A percentile compares a stretch with the other conserved stretches of the same genome.
phyloP scores from a whole-genome alignment of 1,140 invertebrate genomes.

The Melipona quadrifasciata region DNA sequence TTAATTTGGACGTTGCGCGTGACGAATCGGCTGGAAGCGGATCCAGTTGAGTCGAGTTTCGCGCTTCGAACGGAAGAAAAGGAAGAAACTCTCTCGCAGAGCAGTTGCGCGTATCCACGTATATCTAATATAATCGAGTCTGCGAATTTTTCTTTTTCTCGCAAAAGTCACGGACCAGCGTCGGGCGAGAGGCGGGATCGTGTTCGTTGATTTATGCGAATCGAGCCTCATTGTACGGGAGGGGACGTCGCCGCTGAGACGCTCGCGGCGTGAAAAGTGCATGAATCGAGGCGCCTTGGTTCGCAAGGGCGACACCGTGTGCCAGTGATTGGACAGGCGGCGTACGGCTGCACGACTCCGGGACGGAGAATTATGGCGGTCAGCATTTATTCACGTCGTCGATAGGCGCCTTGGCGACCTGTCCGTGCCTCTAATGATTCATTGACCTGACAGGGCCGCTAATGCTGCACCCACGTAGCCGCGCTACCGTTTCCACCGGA shows the following conservation, averaged over 20 bases:
- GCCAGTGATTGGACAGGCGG: slow-evolving; percentile 45
- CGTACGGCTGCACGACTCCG: slow-evolving; percentile 33
- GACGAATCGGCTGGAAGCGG: slow-evolving; percentile 20
- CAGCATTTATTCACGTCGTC: slow-evolving; percentile 68
- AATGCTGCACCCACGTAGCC: slow-evolving; percentile 67
- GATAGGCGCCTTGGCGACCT: slow-evolving; percentile 67
- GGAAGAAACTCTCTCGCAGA: no score
- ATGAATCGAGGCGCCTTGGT: slow-evolving; percentile 54
- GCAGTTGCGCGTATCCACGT: background rate
- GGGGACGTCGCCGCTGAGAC: slow-evolving; percentile 30
- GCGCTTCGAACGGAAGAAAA: background rate
- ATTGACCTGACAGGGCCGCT: slow-evolving; percentile 66
- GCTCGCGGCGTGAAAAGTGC: slow-evolving; percentile 48
- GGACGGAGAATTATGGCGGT: slow-evolving; percentile 68
- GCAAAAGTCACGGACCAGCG: background rate
- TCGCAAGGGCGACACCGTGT: slow-evolving; percentile 36
- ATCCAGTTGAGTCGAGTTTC: background rate
- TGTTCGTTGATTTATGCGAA: slow-evolving; percentile 60
- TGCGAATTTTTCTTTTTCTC: slow-evolving; percentile 1
- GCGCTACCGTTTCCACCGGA: slow-evolving; percentile 60
- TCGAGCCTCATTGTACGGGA: slow-evolving; percentile 39
- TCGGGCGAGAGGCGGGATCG: background rate
- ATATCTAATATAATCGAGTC: slow-evolving; percentile 11
- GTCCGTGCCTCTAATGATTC: slow-evolving; percentile 69
- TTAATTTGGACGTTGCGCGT: slow-evolving; percentile 30